Evolutionary conservation across 2,888 invertebrate genomes (phyloP), one percentile per base, ranked within the genome.

Genomic region (Thecophora atra): DNA sequence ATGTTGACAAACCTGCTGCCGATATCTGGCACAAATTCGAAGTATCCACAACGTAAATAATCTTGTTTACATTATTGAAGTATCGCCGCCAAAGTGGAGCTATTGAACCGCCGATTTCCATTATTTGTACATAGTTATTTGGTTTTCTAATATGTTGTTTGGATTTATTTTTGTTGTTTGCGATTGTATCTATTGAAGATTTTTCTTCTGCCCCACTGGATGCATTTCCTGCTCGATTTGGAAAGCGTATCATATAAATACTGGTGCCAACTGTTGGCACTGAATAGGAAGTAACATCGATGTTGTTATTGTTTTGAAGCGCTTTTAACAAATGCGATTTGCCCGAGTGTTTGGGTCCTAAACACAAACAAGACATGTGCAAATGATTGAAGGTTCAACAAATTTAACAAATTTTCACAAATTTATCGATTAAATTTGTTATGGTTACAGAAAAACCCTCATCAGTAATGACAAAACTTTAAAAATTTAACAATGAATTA

Each of bases 1-100:
- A 37, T 37, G 11, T 37, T 37, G 11, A 8, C 37, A 94, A 92
- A 83, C 87, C 93, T 17, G 94, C 94, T 1, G 93, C 93, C 1
- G 94, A 94, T 80, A 95, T 94, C 87, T 94, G 94, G 79, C 95
- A 95, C 56, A 95, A 87, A 87, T 95, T 94, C 15, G 94, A 94
- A 0, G 93, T 91, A 81, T 95, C 95, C 24, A 95, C 92, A 0
- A 94, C 94, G 80, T 92, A 95, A 74, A 95, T 90, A 1, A 68
- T 89, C 85, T 92, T 92, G 73, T 89, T 88, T 0, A 87, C 84
- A 67, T 90, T 90, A 58, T 89, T 89, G 76, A 92, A 92, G 83
- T 94, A 94, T 81, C 91, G 92, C 26, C 89, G 89, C 95, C 95
- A 95, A 67, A 95, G 88, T 4, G 94, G 92, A 68, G 93, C 93